These are phyloP conservation scores for Pristionchus maxplancki DNA, from an alignment of 2,888 invertebrate species.

Conservation along the genomic window DNA sequence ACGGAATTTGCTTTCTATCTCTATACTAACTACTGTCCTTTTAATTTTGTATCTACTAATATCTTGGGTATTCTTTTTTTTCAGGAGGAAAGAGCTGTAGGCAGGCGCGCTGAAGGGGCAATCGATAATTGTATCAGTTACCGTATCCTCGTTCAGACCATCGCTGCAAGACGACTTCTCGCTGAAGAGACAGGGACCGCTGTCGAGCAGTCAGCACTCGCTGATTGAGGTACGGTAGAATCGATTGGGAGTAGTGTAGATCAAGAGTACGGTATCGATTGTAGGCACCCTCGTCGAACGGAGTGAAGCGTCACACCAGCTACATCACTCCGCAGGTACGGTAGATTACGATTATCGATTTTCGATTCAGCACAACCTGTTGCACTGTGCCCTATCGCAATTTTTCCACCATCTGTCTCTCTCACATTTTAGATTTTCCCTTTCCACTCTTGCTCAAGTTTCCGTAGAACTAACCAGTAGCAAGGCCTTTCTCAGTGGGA, in stretches of 20 bases:
- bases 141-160: conserved; percentile 40
- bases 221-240: conserved; percentile 40
- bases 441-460: not conserved
- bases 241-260: not conserved
- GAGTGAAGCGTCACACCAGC: conserved; percentile 48
- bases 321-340: conserved; percentile 52
- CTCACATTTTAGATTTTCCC: not conserved
- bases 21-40: not conserved
- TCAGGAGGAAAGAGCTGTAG: not conserved
- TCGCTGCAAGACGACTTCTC: conserved; percentile 14
- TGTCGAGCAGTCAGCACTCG: conserved; percentile 42
- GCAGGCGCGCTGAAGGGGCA: not conserved
- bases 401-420: conserved; percentile 11
- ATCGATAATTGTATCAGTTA: not conserved
- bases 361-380: not conserved
- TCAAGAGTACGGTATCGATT: not conserved
- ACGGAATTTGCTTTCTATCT: not conserved
- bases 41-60: not conserved
- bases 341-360: not conserved
- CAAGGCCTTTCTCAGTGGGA: conserved; percentile 18
- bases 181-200: not conserved
- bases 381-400: not conserved
- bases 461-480: conserved; percentile 6
- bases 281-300: conserved; percentile 8
- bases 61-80: not conserved